phyloP scores from a whole-genome alignment of 2,113 vertebrate genomes.

The Suncus etruscus region DNA sequence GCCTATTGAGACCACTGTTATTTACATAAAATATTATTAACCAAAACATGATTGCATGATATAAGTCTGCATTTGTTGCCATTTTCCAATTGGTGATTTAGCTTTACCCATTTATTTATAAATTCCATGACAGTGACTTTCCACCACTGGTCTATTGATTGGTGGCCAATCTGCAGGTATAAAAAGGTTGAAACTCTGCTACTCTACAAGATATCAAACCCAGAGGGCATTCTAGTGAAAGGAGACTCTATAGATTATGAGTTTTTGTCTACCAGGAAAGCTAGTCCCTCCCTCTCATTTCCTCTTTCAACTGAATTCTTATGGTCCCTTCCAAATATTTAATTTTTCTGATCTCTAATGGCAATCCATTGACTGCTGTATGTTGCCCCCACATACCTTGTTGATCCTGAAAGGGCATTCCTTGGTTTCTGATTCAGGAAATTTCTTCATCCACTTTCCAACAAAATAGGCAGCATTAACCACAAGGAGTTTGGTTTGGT shows the following conservation, averaged over 20 bases:
- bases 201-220: neutral
- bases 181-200: too few species aligned
- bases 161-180: too few species aligned
- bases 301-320: neutral
- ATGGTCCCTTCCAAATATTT: rapidly evolving
- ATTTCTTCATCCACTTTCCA: conserved; percentile 91
- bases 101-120: neutral
- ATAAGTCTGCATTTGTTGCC: neutral
- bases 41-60: neutral
- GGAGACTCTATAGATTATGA: neutral
- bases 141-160: too few species aligned
- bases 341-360: neutral
- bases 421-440: conserved; percentile 88
- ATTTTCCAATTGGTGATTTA: neutral
- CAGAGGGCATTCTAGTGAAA: neutral
- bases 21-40: neutral
- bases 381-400: conserved; percentile 84
- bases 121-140: neutral
- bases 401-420: conserved; percentile 89
- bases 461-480: conserved; percentile 90
- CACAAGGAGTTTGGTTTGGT: conserved; percentile 88
- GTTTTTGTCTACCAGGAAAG: neutral
- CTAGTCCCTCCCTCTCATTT: too few species aligned
- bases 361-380: neutral
- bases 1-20: too few species aligned